These are phyloP conservation scores for Psittacus erithacus DNA, from an alignment of 2,113 vertebrate genomes.

Conservation along the genomic window DNA sequence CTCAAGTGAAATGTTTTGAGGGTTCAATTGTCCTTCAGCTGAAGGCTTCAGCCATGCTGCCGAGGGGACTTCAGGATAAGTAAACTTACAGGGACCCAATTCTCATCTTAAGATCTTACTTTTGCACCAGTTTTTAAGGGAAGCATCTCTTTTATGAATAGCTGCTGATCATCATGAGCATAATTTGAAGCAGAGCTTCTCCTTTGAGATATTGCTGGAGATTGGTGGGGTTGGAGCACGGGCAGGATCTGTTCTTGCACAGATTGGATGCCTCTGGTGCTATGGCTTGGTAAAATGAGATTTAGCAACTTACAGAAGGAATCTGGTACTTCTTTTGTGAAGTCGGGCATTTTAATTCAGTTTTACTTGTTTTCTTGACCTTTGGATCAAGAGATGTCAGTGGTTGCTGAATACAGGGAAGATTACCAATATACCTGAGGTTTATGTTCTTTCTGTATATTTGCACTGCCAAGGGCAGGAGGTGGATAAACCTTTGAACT, in stretches of 20 bases:
- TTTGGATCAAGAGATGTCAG: neutral
- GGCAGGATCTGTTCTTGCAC: neutral
- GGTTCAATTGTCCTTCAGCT: neutral
- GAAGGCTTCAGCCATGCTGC: neutral
- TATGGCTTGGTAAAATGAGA: neutral
- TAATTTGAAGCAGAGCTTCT: neutral
- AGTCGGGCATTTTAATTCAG: neutral
- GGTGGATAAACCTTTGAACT: neutral
- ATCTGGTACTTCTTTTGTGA: neutral
- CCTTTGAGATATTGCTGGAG: neutral
- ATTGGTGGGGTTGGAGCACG: rapidly evolving
- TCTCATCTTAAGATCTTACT: neutral
- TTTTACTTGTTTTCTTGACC: neutral
- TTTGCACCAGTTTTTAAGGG: neutral
- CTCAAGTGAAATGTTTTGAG: neutral
- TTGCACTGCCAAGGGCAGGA: neutral
- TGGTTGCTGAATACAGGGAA: neutral
- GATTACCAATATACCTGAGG: rapidly evolving
- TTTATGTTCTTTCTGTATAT: neutral
- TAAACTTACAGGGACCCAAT: neutral
- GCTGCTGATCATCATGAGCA: rapidly evolving
- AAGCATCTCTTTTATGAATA: neutral
- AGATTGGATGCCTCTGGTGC: neutral
- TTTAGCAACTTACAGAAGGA: neutral
- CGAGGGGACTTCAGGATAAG: neutral